Percentiles rank a stretch among this genome's conserved stretches.
These are phyloP conservation scores for Orbicella faveolata DNA, from an alignment of 64 coral and sea anemone species.

Conservation along the genomic window DNA sequence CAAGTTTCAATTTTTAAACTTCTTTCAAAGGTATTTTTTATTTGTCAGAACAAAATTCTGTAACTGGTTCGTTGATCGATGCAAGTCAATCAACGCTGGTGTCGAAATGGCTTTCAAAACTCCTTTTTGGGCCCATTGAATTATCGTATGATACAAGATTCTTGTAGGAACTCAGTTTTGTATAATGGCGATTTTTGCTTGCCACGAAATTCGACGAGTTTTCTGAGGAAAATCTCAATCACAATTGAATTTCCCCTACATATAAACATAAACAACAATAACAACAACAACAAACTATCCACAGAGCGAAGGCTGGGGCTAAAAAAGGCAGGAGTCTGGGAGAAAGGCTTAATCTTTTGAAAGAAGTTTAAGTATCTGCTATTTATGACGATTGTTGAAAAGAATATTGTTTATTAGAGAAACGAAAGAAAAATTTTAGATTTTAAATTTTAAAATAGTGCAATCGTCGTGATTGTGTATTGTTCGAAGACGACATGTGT, in stretches of 20 bases:
- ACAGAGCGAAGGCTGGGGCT: too few species aligned
- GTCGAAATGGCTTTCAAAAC: too few species aligned
- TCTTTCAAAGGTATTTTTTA: background rate
- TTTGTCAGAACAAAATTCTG: background rate
- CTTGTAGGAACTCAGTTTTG: too few species aligned
- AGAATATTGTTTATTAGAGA: background rate
- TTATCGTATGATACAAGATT: too few species aligned
- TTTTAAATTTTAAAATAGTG: slow-evolving; percentile 8
- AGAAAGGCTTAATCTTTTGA: background rate
- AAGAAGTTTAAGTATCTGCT: background rate
- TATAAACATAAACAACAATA: too few species aligned
- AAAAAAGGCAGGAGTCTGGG: background rate
- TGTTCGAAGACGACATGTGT: slow-evolving; percentile 41
- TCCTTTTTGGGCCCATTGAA: too few species aligned
- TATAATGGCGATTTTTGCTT: too few species aligned
- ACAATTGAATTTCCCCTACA: too few species aligned
- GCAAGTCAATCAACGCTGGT: background rate
- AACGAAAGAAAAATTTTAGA: background rate
- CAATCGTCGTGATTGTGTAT: background rate
- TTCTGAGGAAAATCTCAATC: too few species aligned
- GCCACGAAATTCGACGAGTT: too few species aligned
- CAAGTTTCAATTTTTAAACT: background rate
- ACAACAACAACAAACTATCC: too few species aligned
- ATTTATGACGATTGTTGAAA: background rate
- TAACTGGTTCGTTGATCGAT: background rate